A percentile compares a stretch with the other conserved stretches of the same genome.
Conservation (phyloP, 1,140 invertebrate genomes). For the Cyclargus thomasi region DNA sequence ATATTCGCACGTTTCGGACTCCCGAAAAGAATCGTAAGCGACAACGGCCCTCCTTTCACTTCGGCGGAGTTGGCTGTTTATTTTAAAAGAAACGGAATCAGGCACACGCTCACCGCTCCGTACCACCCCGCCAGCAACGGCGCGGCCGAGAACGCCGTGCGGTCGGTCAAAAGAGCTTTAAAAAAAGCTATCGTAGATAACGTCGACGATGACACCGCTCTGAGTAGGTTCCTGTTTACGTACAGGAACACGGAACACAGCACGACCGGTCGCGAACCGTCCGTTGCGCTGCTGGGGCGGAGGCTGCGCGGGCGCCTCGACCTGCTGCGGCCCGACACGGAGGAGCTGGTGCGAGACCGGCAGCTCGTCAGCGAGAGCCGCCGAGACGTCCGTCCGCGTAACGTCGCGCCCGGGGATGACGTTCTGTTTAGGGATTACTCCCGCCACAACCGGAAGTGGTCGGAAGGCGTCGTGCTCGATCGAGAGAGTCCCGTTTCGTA, state of each 20-base stretch:
- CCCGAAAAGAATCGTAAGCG: constrained; percentile 45
- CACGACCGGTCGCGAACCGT: constrained; percentile 25
- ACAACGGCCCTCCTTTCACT: constrained; percentile 52
- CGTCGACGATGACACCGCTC: constrained; percentile 18
- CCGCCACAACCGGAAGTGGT: too few species aligned
- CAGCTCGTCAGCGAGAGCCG: too few species aligned
- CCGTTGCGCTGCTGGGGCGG: constrained; percentile 18
- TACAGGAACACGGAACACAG: constrained; percentile 30
- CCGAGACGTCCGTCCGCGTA: too few species aligned
- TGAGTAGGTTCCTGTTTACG: constrained; percentile 24
- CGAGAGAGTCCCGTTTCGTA: too few species aligned
- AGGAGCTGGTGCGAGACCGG: too few species aligned
- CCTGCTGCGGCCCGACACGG: background rate
- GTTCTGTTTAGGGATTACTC: too few species aligned
- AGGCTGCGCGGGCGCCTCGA: background rate
- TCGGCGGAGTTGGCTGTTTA: constrained; percentile 29
- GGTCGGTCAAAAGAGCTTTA: constrained; percentile 24
- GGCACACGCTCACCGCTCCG: constrained; percentile 24
- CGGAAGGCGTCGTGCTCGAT: too few species aligned
- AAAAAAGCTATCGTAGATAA: constrained; percentile 26
- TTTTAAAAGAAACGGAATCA: constrained; percentile 26
- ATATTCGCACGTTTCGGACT: constrained; percentile 39
- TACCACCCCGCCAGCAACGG: constrained; percentile 31
- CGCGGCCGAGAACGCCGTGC: constrained; percentile 30
- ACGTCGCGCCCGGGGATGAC: too few species aligned